Evolutionary conservation across 2,113 vertebrate genomes (phyloP), one percentile per base, ranked within the genome.

Genomic region (Archocentrus centrarchus): DNA sequence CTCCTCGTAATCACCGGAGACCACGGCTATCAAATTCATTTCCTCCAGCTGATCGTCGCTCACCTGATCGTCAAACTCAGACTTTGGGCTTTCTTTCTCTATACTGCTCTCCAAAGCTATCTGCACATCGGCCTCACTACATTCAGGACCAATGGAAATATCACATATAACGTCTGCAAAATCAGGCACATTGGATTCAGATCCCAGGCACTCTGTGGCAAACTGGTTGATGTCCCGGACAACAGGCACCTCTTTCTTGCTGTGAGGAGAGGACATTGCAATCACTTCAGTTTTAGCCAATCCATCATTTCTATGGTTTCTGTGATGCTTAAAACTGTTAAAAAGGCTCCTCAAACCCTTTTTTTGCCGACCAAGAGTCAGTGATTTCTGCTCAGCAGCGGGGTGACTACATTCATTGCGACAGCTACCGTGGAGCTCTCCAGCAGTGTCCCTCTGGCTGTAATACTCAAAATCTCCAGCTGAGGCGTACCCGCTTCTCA

Each of bases 331-430:
- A 76, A 99, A 97, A 94, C 98, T 99, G 89, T 95, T 97, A 59
- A 99, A 97, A 73, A 99, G 96, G 17, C 97, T 96, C 77, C 96
- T 97, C n/a, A 99, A 91, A n/a, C 98, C 97, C 87, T 96, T 97
- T 78, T 96, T 98, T 76, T 97, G 95, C 17, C 97, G 95, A 1
- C 96, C 91, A 3, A 96, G 93, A 57, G 96, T 96, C 68, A 95
- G 85, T 1, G 96, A 89, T 84, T 98, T 98, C 58, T 95, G 96
- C n/a, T 97, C 96, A n/a, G 89, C 91, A 63, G 91, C 47, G 77
- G 85, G 4, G 87, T 93, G 64, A 94, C 89, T 3, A 93, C 82
- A 7, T 94, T 59, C 86, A 13, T 59, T 97, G 95, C 78, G 77
- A 80, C 84, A 88, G 80, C 77, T 70, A 68, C 90, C 91, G 64